These are phyloP conservation scores for Ammodramus savannarum DNA, from an alignment of 2,113 vertebrate species.

Conservation along the genomic window DNA sequence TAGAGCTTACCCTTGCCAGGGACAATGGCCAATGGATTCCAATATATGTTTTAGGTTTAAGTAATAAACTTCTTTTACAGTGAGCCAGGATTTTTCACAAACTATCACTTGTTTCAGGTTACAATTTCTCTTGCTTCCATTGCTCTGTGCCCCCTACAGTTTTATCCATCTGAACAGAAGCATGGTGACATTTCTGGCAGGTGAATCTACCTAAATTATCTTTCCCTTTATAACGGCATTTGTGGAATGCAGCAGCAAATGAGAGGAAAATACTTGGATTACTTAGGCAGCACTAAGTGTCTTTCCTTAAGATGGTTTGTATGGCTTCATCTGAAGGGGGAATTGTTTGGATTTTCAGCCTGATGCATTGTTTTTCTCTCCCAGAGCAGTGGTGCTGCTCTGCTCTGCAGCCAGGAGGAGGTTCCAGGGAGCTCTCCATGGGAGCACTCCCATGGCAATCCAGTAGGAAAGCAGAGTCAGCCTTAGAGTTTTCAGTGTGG, in stretches of 20 bases:
- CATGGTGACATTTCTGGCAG: neutral
- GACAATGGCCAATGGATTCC: neutral
- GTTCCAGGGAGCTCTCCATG: neutral
- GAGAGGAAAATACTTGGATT: neutral
- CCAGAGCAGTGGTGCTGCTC: neutral
- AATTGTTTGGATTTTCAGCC: neutral
- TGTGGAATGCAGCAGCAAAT: neutral
- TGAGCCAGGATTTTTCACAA: neutral
- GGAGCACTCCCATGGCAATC: neutral
- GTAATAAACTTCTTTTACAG: neutral
- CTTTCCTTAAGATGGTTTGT: neutral
- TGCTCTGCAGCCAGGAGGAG: neutral
- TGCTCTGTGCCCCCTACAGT: fast-evolving
- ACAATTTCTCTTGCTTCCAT: neutral
- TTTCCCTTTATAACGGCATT: neutral
- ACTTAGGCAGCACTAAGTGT: neutral
- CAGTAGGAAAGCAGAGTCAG: neutral
- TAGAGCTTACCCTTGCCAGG: neutral
- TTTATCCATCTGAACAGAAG: neutral
- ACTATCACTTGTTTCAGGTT: fast-evolving
- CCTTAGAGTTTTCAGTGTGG: neutral
- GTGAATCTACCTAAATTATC: neutral
- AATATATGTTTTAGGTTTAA: neutral
- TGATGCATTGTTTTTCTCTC: neutral
- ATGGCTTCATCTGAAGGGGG: neutral